Percentiles rank a stretch among this genome's conserved stretches.
Conservation (phyloP, 2,113 vertebrate species). For the Perognathus longimembris region DNA sequence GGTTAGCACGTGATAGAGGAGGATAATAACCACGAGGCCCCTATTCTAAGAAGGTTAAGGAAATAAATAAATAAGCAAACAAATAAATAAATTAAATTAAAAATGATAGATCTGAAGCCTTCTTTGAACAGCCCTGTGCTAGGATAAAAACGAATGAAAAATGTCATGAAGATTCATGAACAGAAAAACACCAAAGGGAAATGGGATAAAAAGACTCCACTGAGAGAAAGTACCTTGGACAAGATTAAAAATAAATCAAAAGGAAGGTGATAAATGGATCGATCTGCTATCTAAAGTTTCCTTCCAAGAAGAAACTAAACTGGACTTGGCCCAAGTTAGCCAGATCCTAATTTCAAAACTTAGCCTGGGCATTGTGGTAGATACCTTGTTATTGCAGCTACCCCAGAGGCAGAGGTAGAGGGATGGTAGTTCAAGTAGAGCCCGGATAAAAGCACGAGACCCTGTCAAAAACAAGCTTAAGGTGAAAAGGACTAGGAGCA, state of each 20-base stretch:
- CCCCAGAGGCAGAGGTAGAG: no score
- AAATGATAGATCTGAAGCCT: slow-evolving; percentile 90
- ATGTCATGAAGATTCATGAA: slow-evolving; percentile 96
- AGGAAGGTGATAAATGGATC: slow-evolving; percentile 94
- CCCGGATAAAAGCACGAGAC: no score
- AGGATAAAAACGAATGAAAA: slow-evolving; percentile 96
- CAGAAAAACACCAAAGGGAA: slow-evolving; percentile 94
- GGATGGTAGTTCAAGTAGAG: no score
- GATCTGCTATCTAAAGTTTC: slow-evolving; percentile 94
- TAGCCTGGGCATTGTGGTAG: slow-evolving; percentile 48
- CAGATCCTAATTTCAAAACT: background rate
- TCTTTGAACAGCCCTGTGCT: slow-evolving; percentile 93
- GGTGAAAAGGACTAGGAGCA: no score
- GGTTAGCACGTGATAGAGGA: slow-evolving; percentile 93
- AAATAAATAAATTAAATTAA: slow-evolving; percentile 79
- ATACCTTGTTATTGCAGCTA: no score
- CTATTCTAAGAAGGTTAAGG: slow-evolving; percentile 90
- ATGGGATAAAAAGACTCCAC: slow-evolving; percentile 92
- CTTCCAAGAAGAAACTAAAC: slow-evolving; percentile 94
- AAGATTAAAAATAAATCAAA: slow-evolving; percentile 98
- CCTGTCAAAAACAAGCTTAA: no score
- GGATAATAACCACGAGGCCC: slow-evolving; percentile 92
- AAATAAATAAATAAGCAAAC: slow-evolving; percentile 74
- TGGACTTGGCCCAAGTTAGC: slow-evolving; percentile 56
- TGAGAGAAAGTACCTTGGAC: slow-evolving; percentile 93